These are phyloP conservation scores for Leptodactylus fuscus DNA, from an alignment of 2,113 vertebrate genomes.

Conservation along the genomic window DNA sequence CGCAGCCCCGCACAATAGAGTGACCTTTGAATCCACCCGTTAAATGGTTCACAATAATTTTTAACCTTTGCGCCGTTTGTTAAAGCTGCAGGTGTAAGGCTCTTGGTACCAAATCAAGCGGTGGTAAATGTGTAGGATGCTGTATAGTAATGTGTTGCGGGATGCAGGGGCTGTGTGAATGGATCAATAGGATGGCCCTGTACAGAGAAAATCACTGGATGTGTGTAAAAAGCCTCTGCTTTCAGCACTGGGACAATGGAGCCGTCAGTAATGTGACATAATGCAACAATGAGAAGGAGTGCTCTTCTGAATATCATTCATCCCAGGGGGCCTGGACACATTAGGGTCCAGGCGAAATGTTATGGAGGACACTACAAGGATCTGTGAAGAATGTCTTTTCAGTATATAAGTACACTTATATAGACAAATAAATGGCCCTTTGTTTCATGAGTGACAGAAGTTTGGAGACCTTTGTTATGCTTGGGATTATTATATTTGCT, in stretches of 20 bases:
- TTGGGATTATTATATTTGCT: slow-evolving; percentile 8
- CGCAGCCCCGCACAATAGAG: slow-evolving; percentile 35
- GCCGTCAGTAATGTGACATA: slow-evolving; percentile 56
- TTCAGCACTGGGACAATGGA: slow-evolving; percentile 43
- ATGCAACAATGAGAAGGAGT: slow-evolving; percentile 37
- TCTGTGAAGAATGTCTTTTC: slow-evolving; percentile 30
- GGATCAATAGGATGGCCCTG: slow-evolving; percentile 51
- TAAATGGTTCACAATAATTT: slow-evolving; percentile 58
- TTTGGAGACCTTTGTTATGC: slow-evolving; percentile 19
- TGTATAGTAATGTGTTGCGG: slow-evolving; percentile 53
- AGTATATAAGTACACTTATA: slow-evolving; percentile 22
- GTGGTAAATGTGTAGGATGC: slow-evolving; percentile 59
- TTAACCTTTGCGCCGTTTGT: slow-evolving; percentile 56
- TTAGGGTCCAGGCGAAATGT: slow-evolving; percentile 33
- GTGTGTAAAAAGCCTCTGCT: slow-evolving; percentile 50
- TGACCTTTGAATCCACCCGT: slow-evolving; percentile 55
- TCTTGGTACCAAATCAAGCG: slow-evolving; percentile 56
- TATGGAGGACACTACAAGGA: slow-evolving; percentile 5
- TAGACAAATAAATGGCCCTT: slow-evolving; percentile 35
- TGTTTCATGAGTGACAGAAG: slow-evolving; percentile 40
- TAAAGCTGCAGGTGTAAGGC: slow-evolving; percentile 58
- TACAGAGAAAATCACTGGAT: slow-evolving; percentile 40
- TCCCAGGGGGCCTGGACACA: slow-evolving; percentile 32
- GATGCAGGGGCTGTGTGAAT: slow-evolving; percentile 46
- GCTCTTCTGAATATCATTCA: slow-evolving; percentile 35